Conservation (phyloP, 1,140 invertebrate genomes). For the Bombus superbus region DNA sequence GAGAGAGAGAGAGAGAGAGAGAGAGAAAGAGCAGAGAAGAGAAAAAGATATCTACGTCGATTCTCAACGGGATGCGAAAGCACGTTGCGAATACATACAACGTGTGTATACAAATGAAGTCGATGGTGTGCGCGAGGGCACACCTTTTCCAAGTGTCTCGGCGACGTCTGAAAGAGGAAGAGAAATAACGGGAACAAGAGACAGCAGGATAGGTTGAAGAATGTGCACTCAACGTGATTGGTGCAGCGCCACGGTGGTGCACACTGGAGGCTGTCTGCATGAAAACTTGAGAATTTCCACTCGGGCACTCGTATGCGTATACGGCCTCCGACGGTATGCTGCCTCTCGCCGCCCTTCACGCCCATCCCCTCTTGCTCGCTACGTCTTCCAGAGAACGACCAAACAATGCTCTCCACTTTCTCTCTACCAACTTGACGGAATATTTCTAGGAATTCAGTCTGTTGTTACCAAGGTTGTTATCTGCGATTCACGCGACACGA, state of each 20-base stretch:
- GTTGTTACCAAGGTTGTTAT: not conserved
- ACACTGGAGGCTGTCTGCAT: conserved; percentile 58
- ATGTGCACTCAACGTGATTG: conserved; percentile 81
- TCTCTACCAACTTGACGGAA: conserved; percentile 6
- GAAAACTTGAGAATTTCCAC: conserved; percentile 68
- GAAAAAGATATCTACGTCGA: conserved; percentile 25
- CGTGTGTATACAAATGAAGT: conserved; percentile 60
- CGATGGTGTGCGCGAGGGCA: conserved; percentile 24
- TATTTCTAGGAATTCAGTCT: conserved; percentile 1
- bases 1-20: too few relatives aligned
- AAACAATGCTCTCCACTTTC: conserved; percentile 57
- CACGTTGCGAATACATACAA: conserved; percentile 14
- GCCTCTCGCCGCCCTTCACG: not conserved
- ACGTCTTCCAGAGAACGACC: conserved; percentile 46
- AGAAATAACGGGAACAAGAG: conserved; percentile 54
- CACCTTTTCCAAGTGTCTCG: conserved; percentile 60
- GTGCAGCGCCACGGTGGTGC: conserved; percentile 57
- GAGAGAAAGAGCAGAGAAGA: not conserved
- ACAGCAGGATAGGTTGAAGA: conserved; percentile 72
- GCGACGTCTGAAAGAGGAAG: conserved; percentile 44
- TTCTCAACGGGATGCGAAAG: not conserved
- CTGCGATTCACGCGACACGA: not conserved
- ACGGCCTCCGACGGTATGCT: not conserved
- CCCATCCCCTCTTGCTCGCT: not conserved
- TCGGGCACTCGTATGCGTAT: conserved; percentile 43